These are phyloP conservation scores for Gymnarchus niloticus DNA, from an alignment of 2,113 vertebrate species.

Conservation along the genomic window DNA sequence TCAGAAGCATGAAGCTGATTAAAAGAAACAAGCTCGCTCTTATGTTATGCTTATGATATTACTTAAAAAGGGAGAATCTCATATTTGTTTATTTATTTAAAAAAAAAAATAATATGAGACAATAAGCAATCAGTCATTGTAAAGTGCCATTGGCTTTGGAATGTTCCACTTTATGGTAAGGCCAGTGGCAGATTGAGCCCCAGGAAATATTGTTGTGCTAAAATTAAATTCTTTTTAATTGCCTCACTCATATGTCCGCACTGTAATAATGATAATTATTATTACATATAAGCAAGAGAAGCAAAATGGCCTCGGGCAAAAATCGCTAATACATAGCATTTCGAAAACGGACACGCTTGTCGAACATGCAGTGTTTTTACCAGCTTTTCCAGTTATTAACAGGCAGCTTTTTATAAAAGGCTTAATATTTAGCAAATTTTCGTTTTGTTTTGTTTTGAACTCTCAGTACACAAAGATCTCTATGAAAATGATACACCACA, in stretches of 20 bases:
- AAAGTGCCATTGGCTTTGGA: background rate
- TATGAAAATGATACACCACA: background rate
- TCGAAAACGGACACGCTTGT: background rate
- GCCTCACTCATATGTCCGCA: background rate
- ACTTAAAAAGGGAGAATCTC: background rate
- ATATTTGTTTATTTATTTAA: no score
- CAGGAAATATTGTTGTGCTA: background rate
- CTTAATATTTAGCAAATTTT: background rate
- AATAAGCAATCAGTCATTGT: background rate
- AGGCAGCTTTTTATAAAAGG: background rate
- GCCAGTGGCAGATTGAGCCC: background rate
- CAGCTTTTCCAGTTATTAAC: background rate
- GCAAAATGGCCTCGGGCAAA: background rate
- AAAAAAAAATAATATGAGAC: background rate
- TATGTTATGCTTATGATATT: background rate
- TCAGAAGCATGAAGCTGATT: background rate
- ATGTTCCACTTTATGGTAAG: background rate
- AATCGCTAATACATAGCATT: background rate
- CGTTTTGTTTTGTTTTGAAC: background rate
- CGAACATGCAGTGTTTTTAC: background rate
- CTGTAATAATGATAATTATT: background rate
- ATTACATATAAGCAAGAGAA: background rate
- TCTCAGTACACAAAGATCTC: background rate
- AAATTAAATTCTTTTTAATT: background rate
- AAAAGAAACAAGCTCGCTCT: background rate